Evolutionary conservation across 2,888 invertebrate genomes (phyloP), one percentile per base, ranked within the genome.

Genomic region (Lutraria lutraria): DNA sequence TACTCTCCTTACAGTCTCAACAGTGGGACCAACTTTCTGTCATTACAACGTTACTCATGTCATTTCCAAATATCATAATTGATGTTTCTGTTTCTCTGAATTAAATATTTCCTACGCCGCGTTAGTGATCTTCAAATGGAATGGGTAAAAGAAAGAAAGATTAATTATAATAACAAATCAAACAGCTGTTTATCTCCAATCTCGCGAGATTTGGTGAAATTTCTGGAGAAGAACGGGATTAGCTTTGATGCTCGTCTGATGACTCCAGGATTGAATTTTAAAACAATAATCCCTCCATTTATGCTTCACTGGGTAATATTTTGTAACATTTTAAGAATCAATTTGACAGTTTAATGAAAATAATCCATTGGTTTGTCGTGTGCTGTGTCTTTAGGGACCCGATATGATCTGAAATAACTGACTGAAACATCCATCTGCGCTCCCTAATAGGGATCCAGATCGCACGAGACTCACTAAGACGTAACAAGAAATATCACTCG

Each of bases 311-410:
- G 89, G 90, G 88, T 89, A 88, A 92, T 90, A 92, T 92, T 92
- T 90, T 90, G 90, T 89, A 92, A 90, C 90, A 84, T 88, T 89
- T 87, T 86, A 90, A 90, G 92, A 92, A 92, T 92, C 90, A 92
- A 92, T 92, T 92, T 92, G 92, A 92, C 92, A 92, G 90, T 89
- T 92, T 92, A 92, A 92, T 92, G 92, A 90, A 90, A 90, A 90
- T 90, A 92, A 92, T 92, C 89, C 89, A 90, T 92, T 88, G 89
- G 85, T 86, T 86, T 60, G 83, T 79, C 85, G 83, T 83, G 88
- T 81, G 76, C 72, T 81, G 54, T 34, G 88, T 87, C 91, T 87
- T 16, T 25, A 0, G 91, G 91, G 91, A 91, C 81, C 56, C 31
- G 85, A 60, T 76, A 34, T 76, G 53, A 90, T 91, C 88, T 68